Conservation (phyloP, 2,888 invertebrate genomes). For the Scrobipalpa costella region DNA sequence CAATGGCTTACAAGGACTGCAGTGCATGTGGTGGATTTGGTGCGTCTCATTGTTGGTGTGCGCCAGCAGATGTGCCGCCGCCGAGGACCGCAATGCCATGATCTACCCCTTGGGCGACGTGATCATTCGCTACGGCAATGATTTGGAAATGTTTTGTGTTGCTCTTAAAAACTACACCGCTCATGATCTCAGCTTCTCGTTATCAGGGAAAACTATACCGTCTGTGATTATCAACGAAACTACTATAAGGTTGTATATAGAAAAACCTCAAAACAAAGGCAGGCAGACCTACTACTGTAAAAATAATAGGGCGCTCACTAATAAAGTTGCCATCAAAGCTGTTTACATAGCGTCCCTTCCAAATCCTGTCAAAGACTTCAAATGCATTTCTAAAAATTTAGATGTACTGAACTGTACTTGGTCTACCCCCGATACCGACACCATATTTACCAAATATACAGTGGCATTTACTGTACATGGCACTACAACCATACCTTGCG, state of each 20-base stretch:
- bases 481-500: conserved; percentile 45
- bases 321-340: conserved; percentile 54
- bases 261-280: conserved; percentile 50
- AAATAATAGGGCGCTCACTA: conserved; percentile 47
- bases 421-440: conserved; percentile 76
- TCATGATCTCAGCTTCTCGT: conserved; percentile 69
- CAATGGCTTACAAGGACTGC: conserved; percentile 54
- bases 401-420: conserved; percentile 88
- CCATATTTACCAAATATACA: conserved; percentile 51
- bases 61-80: conserved; percentile 17
- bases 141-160: conserved; percentile 84
- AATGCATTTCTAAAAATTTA: conserved; percentile 87
- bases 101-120: conserved; percentile 81
- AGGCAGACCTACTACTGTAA: conserved; percentile 76
- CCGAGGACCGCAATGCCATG: conserved; percentile 55
- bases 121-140: conserved; percentile 79
- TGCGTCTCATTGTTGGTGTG: conserved; percentile 62
- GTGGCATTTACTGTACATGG: conserved; percentile 55
- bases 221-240: conserved; percentile 82
- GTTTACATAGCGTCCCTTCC: conserved; percentile 81
- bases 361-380: conserved; percentile 83
- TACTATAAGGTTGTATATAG: conserved; percentile 80
- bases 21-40: conserved; percentile 64
- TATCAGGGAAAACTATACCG: conserved; percentile 41
- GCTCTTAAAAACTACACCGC: conserved; percentile 67